phyloP scores from a whole-genome alignment of 2,797 vertebrate genomes.

The Chlorospingus flavigularis region DNA sequence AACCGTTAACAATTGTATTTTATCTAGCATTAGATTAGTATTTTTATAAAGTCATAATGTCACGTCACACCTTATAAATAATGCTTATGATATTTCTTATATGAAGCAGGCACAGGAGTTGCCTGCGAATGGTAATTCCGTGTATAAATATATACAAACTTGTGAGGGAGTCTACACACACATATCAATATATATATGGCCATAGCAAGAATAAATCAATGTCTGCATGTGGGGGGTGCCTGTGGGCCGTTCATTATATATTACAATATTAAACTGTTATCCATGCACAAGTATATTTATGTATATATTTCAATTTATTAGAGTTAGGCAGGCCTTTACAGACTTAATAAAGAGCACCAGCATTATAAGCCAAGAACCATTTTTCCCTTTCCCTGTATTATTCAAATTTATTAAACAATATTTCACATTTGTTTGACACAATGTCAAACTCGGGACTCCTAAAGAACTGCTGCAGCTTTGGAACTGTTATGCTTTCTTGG shows the following conservation, averaged over 20 bases:
- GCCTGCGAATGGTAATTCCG: not conserved
- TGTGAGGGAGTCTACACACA: not conserved
- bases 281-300: slow-evolving; percentile 78
- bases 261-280: slow-evolving; percentile 67
- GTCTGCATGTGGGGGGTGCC: not conserved
- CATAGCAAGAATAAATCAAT: not conserved
- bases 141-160: slow-evolving; percentile 8
- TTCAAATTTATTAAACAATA: slow-evolving; percentile 93
- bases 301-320: slow-evolving; percentile 81
- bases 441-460: slow-evolving; percentile 87
- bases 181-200: slow-evolving; percentile 9
- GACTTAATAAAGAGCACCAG: slow-evolving; percentile 76
- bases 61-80: slow-evolving; percentile 13
- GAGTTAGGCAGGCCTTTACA: slow-evolving; percentile 73
- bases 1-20: not conserved
- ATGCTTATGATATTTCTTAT: not conserved
- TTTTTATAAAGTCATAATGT: slow-evolving; percentile 30
- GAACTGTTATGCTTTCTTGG: slow-evolving; percentile 89
- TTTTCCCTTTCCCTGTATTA: slow-evolving; percentile 81
- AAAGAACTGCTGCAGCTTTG: slow-evolving; percentile 83
- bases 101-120: not conserved
- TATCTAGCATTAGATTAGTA: not conserved
- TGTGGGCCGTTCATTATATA: slow-evolving; percentile 6
- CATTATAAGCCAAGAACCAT: slow-evolving; percentile 79
- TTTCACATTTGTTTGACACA: slow-evolving; percentile 92